These are phyloP conservation scores for Euplexia lucipara DNA, from an alignment of 2,888 invertebrate genomes.

Conservation along the genomic window DNA sequence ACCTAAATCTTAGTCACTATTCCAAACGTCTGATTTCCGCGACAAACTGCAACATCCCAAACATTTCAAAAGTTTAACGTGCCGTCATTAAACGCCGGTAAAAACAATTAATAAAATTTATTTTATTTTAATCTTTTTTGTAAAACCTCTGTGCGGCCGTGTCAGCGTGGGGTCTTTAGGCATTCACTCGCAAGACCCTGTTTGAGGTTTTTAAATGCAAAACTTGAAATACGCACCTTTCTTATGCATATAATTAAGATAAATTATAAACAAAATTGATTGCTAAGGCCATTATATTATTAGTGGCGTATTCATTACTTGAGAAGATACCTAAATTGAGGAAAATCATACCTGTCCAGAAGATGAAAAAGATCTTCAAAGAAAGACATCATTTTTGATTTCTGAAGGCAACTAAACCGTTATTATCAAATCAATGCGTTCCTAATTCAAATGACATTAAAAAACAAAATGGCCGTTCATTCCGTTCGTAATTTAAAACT, in stretches of 20 bases:
- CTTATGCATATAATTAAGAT: slow-evolving; percentile 63
- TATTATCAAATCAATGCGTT: too few species aligned
- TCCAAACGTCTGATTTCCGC: slow-evolving; percentile 9
- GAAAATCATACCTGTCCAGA: slow-evolving; percentile 2
- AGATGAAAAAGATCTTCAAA: slow-evolving; percentile 1
- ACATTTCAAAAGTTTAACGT: slow-evolving; percentile 45
- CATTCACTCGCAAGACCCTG: slow-evolving; percentile 43
- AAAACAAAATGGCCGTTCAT: slow-evolving; percentile 30
- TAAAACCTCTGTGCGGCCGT: slow-evolving; percentile 40
- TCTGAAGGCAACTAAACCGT: too few species aligned
- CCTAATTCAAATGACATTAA: slow-evolving; percentile 18
- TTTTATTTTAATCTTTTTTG: slow-evolving; percentile 52
- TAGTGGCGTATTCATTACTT: slow-evolving; percentile 10
- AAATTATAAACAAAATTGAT: slow-evolving; percentile 52
- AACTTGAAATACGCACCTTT: slow-evolving; percentile 59
- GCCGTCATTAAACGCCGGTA: slow-evolving; percentile 38
- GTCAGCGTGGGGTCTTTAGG: slow-evolving; percentile 59
- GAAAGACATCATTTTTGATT: too few species aligned
- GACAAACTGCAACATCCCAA: slow-evolving; percentile 26
- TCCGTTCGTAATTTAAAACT: slow-evolving; percentile 37
- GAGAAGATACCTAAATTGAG: slow-evolving; percentile 2
- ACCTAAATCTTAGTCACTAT: not conserved
- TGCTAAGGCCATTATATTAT: slow-evolving; percentile 42
- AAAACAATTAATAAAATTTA: slow-evolving; percentile 60
- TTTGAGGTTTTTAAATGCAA: slow-evolving; percentile 56